Percentiles rank a stretch among this genome's conserved stretches.
Conservation (phyloP, 2,888 invertebrate genomes). For the Chorisops tibialis region DNA sequence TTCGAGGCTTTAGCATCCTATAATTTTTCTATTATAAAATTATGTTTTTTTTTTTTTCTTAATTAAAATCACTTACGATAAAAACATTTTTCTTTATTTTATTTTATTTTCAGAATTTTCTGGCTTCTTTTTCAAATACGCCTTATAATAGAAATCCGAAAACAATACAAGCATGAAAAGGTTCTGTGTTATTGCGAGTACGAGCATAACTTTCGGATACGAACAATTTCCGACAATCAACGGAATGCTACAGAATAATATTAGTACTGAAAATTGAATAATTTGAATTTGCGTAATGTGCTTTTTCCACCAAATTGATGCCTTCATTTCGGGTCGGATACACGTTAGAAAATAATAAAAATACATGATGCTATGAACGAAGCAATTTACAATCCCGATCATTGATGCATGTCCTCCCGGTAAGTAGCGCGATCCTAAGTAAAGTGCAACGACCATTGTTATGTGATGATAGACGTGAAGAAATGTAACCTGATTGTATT, state of each 20-base stretch:
- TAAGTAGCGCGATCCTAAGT: slow-evolving; percentile 58
- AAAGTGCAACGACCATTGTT: slow-evolving; percentile 65
- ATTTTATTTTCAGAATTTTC: slow-evolving; percentile 17
- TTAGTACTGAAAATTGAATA: neutral
- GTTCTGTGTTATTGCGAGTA: neutral
- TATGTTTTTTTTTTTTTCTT: too few relatives aligned
- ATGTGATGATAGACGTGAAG: slow-evolving; percentile 68
- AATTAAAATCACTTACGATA: too few relatives aligned
- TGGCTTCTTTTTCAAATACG: slow-evolving; percentile 41
- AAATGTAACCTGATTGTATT: slow-evolving; percentile 62
- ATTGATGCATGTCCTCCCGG: slow-evolving; percentile 64
- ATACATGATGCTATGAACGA: slow-evolving; percentile 78
- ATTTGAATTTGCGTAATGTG: neutral
- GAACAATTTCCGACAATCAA: neutral
- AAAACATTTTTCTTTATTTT: too few relatives aligned
- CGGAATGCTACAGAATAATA: neutral
- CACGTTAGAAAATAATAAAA: slow-evolving; percentile 71
- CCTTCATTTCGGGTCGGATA: slow-evolving; percentile 56
- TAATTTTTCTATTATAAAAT: too few relatives aligned
- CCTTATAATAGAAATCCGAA: neutral
- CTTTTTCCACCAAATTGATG: neutral
- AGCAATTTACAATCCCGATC: slow-evolving; percentile 64
- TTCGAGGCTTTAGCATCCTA: too few relatives aligned
- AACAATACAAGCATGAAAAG: neutral
- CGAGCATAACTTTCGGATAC: neutral